These are phyloP conservation scores for Ophion ventricosus DNA, from an alignment of 2,888 invertebrate species.

Conservation along the genomic window DNA sequence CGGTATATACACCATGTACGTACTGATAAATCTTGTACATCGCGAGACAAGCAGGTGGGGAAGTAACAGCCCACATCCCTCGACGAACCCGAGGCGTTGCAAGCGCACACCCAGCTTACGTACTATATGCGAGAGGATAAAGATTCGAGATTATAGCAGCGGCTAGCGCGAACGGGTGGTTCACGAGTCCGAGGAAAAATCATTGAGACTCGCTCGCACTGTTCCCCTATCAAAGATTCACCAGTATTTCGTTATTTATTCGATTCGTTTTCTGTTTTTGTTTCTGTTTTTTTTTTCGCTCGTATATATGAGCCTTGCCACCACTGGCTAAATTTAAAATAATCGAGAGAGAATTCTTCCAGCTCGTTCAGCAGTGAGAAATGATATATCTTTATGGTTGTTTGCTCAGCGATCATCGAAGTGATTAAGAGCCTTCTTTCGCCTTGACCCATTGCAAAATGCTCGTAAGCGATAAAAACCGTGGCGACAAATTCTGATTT, in stretches of 20 bases:
- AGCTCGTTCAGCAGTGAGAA: not conserved
- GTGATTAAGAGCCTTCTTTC: constrained; percentile 6
- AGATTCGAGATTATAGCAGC: constrained; percentile 41
- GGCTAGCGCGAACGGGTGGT: constrained; percentile 36
- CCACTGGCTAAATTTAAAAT: constrained; percentile 31
- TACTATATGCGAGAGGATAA: constrained; percentile 50
- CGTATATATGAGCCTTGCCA: constrained; percentile 29
- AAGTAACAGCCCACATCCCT: constrained; percentile 50
- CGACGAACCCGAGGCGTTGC: constrained; percentile 53
- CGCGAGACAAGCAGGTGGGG: constrained; percentile 45
- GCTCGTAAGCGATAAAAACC: not conserved
- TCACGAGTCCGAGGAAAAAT: constrained; percentile 30
- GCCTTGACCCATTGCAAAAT: not conserved
- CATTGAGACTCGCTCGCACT: constrained; percentile 6
- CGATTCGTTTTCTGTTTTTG: constrained; percentile 29
- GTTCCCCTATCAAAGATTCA: constrained; percentile 48
- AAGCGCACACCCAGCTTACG: constrained; percentile 23
- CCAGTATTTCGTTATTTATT: constrained; percentile 58
- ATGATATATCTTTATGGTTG: not conserved
- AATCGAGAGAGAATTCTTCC: constrained; percentile 22
- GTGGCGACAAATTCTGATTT: not conserved
- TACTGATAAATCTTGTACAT: constrained; percentile 56
- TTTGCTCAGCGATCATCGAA: not conserved
- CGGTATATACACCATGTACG: constrained; percentile 36
- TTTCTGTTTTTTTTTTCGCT: constrained; percentile 1